Percentiles rank a stretch among this genome's conserved stretches.
Evolutionary conservation across 2,797 vertebrate species (phyloP).

Genomic region (Notolepis coatsorum): DNA sequence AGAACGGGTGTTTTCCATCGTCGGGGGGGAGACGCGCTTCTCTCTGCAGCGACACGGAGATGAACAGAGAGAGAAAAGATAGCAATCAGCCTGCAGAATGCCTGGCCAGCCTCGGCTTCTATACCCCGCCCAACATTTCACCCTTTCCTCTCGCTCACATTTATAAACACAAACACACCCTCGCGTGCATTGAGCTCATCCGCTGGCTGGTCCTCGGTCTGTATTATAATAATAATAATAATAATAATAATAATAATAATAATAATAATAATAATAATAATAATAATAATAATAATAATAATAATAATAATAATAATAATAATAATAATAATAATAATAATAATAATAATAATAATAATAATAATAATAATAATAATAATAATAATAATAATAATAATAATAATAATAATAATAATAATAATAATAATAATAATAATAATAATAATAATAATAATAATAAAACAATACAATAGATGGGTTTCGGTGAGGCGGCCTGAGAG

Average conservation of each 20-base stretch:
- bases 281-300: neutral
- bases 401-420: too few relatives aligned
- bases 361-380: neutral
- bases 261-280: too few relatives aligned
- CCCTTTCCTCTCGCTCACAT: constrained; percentile 62
- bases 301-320: neutral
- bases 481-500: neutral
- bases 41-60: neutral
- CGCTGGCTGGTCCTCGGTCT: neutral
- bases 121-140: constrained; percentile 66
- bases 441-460: too few relatives aligned
- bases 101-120: constrained; percentile 29
- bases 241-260: too few relatives aligned
- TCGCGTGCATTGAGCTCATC: too few relatives aligned
- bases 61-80: constrained; percentile 4
- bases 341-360: neutral
- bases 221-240: too few relatives aligned
- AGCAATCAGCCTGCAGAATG: constrained; percentile 16
- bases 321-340: too few relatives aligned
- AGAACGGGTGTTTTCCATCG: constrained; percentile 18
- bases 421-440: too few relatives aligned
- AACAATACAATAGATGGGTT: too few relatives aligned
- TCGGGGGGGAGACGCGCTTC: neutral
- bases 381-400: neutral
- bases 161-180: constrained; percentile 46